Evolutionary conservation across 2,888 invertebrate species (phyloP).

Genomic region (Galeruca laticollis): DNA sequence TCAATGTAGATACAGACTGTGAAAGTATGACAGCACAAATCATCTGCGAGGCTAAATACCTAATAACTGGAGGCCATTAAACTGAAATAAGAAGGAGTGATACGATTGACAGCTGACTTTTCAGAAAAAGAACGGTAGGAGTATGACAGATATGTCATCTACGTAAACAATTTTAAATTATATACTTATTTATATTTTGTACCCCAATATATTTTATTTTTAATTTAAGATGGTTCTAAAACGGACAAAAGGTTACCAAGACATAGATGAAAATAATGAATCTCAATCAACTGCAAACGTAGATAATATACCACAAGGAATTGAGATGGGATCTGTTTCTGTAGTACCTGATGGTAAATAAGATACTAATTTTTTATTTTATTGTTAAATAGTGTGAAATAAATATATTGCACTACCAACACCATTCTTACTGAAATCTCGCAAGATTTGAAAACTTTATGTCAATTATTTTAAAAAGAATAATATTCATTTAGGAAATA

Average conservation of each 20-base stretch:
- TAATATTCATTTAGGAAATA: not conserved
- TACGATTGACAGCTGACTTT: no score
- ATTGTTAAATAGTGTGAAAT: no score
- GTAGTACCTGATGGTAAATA: slow-evolving; percentile 82
- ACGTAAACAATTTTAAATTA: slow-evolving; percentile 35
- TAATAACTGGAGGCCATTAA: no score
- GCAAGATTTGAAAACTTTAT: no score
- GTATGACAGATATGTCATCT: slow-evolving; percentile 20
- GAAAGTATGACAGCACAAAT: no score
- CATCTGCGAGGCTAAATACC: no score
- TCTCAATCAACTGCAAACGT: slow-evolving; percentile 56
- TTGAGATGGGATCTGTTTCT: slow-evolving; percentile 84
- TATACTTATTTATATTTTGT: slow-evolving; percentile 11
- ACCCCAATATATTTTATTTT: not conserved
- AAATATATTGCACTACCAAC: slow-evolving; percentile 19
- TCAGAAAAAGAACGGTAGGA: no score
- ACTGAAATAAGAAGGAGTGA: no score
- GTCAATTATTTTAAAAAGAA: not conserved
- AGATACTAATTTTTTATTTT: not conserved
- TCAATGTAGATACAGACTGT: no score
- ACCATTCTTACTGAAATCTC: not conserved
- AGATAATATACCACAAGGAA: slow-evolving; percentile 71
- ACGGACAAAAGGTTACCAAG: slow-evolving; percentile 73
- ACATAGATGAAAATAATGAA: slow-evolving; percentile 70
- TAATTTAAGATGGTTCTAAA: slow-evolving; percentile 66